These are phyloP conservation scores for Acholoe squamosa DNA, from an alignment of 2,888 invertebrate species.

Conservation along the genomic window DNA sequence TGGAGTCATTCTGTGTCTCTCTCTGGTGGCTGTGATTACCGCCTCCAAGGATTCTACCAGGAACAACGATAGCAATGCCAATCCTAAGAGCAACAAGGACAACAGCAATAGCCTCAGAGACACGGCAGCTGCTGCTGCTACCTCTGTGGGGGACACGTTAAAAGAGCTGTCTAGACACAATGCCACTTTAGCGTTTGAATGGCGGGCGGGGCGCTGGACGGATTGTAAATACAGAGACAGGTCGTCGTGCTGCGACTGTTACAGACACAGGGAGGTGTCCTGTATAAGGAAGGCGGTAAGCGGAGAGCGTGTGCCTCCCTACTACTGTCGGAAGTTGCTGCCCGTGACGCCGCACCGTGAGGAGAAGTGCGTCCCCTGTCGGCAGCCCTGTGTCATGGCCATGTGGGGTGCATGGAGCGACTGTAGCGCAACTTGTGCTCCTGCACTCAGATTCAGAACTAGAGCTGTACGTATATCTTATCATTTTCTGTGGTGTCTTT, in stretches of 20 bases:
- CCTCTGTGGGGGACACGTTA: neutral
- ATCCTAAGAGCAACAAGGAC: conserved; percentile 9
- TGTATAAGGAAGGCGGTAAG: neutral
- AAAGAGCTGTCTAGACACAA: conserved; percentile 57
- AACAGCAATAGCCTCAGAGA: conserved; percentile 18
- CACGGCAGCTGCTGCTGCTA: neutral
- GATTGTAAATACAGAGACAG: conserved; percentile 56
- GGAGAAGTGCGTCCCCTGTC: conserved; percentile 64
- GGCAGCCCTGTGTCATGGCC: conserved; percentile 66
- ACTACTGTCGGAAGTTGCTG: conserved; percentile 63
- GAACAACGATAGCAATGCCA: no score
- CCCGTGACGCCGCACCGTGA: conserved; percentile 40
- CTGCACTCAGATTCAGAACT: conserved; percentile 53
- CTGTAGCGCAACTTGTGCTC: conserved; percentile 63
- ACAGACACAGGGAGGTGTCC: conserved; percentile 41
- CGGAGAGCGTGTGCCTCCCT: conserved; percentile 59
- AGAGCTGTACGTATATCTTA: conserved; percentile 54
- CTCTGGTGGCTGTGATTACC: no score
- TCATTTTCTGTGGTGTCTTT: no score
- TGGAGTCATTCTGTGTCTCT: no score
- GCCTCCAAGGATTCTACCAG: no score
- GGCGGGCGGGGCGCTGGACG: conserved; percentile 54
- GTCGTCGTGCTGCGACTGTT: conserved; percentile 62
- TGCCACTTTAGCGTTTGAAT: conserved; percentile 41
- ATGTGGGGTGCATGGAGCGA: conserved; percentile 65